Conservation (phyloP, 2,113 vertebrate species). For the Triplophysa rosa region DNA sequence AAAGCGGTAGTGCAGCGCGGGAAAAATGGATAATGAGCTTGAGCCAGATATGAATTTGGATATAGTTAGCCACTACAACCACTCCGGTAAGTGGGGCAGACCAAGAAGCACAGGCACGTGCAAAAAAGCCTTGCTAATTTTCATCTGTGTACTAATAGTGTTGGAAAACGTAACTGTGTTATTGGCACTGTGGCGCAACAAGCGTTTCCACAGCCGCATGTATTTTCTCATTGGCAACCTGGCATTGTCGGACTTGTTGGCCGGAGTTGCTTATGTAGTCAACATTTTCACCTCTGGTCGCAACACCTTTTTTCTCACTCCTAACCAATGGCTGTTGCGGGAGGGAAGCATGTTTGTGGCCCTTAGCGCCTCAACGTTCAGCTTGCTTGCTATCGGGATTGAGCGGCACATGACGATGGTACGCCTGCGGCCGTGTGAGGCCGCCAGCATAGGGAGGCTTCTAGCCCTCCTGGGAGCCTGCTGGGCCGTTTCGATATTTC, state of each 20-base stretch:
- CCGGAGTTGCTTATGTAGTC: constrained; percentile 75
- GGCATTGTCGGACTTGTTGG: constrained; percentile 77
- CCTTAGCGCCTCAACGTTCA: constrained; percentile 78
- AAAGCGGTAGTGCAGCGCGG: constrained; percentile 51
- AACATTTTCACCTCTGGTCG: constrained; percentile 75
- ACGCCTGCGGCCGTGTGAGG: constrained; percentile 72
- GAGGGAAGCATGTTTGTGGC: constrained; percentile 81
- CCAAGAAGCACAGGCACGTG: constrained; percentile 57
- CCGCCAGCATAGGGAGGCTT: constrained; percentile 69
- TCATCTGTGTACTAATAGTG: constrained; percentile 74
- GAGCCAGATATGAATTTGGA: constrained; percentile 69
- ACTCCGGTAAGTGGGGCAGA: constrained; percentile 74
- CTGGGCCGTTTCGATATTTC: constrained; percentile 74
- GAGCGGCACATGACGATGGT: constrained; percentile 81
- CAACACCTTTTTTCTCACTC: constrained; percentile 71
- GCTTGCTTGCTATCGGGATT: constrained; percentile 77
- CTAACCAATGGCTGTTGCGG: constrained; percentile 73
- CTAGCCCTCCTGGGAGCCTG: constrained; percentile 73
- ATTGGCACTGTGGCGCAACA: constrained; percentile 75
- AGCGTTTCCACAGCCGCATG: constrained; percentile 78
- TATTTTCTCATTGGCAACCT: constrained; percentile 78
- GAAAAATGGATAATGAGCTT: constrained; percentile 58
- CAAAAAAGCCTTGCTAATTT: constrained; percentile 68
- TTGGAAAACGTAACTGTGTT: constrained; percentile 77
- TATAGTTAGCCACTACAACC: constrained; percentile 76